These are phyloP conservation scores for Oscheius sp. DNA, from an alignment of 2,888 invertebrate genomes.

Conservation along the genomic window DNA sequence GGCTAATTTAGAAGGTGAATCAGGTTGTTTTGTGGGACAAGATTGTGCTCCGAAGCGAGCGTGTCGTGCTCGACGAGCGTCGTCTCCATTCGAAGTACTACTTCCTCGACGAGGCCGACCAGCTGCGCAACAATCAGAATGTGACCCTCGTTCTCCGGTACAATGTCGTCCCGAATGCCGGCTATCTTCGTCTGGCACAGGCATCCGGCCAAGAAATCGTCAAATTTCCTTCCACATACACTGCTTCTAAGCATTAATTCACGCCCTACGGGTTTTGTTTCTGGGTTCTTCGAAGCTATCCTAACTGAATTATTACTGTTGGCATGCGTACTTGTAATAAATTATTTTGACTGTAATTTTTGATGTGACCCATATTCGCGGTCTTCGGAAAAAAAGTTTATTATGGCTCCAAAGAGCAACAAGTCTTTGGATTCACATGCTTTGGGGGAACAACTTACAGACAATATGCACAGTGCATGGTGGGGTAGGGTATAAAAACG, in stretches of 20 bases:
- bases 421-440: no score
- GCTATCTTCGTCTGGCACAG: constrained; percentile 86
- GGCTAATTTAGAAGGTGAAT: constrained; percentile 75
- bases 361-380: no score
- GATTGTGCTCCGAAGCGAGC: constrained; percentile 92
- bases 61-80: constrained; percentile 90
- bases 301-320: not conserved
- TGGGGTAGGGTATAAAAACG: no score
- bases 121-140: constrained; percentile 92
- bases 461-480: no score
- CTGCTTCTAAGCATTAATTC: constrained; percentile 75
- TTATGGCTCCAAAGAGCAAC: no score
- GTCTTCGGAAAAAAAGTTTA: no score
- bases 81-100: constrained; percentile 98
- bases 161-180: constrained; percentile 98
- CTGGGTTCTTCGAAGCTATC: not conserved
- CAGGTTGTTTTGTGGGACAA: constrained; percentile 97
- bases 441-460: no score
- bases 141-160: constrained; percentile 87
- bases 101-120: constrained; percentile 99
- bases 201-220: constrained; percentile 87
- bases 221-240: constrained; percentile 90
- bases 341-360: no score
- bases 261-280: not conserved
- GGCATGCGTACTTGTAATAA: no score